These are phyloP conservation scores for Vanessa tameamea DNA, from an alignment of 1,140 invertebrate genomes.

Conservation along the genomic window DNA sequence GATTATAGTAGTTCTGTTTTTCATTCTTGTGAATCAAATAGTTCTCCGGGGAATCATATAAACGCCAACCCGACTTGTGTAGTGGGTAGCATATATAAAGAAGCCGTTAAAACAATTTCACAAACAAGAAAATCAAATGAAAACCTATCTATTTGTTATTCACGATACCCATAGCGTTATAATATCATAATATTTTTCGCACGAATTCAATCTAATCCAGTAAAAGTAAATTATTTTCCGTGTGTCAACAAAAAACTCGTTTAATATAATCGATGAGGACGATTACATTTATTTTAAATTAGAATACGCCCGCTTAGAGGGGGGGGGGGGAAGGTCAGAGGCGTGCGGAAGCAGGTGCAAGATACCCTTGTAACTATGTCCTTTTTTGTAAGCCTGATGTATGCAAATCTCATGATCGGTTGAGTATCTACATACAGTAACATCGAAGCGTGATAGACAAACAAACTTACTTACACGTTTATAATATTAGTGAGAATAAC, in stretches of 20 bases:
- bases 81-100: constrained; percentile 24
- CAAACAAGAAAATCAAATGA: constrained; percentile 30
- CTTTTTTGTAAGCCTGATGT: too few relatives aligned
- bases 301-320: too few relatives aligned
- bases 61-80: constrained; percentile 14
- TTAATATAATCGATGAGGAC: too few relatives aligned
- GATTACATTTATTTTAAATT: too few relatives aligned
- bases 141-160: constrained; percentile 22
- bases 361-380: too few relatives aligned
- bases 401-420: too few relatives aligned
- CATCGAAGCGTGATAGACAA: too few relatives aligned
- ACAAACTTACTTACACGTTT: too few relatives aligned
- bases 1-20: constrained; percentile 40
- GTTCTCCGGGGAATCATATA: constrained; percentile 31
- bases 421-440: too few relatives aligned
- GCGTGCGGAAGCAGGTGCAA: too few relatives aligned
- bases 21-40: constrained; percentile 41
- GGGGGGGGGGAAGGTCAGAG: too few relatives aligned
- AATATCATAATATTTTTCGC: constrained; percentile 25
- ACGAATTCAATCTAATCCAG: constrained; percentile 14
- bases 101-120: constrained; percentile 31
- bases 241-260: neutral
- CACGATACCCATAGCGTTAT: constrained; percentile 13
- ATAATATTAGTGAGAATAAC: too few relatives aligned
- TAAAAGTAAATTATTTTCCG: constrained; percentile 20